These are phyloP conservation scores for Chelonus insularis DNA, from an alignment of 1,140 invertebrate genomes.

Conservation along the genomic window DNA sequence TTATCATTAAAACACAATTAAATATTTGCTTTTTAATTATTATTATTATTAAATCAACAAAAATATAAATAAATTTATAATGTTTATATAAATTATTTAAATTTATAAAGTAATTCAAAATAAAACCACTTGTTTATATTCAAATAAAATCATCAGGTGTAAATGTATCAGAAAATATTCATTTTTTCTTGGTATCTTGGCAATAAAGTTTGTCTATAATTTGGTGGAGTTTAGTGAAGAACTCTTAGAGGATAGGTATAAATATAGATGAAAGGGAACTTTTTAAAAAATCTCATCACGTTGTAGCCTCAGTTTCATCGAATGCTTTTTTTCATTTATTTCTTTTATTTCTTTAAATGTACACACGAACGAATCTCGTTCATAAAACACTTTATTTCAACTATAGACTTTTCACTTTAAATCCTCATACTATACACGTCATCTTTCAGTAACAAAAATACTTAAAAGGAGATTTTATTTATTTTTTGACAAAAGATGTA, in stretches of 20 bases:
- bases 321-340: not conserved
- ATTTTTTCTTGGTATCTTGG: not conserved
- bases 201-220: too few species aligned
- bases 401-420: not conserved
- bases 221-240: not conserved
- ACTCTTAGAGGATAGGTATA: not conserved
- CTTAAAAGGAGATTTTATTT: not conserved
- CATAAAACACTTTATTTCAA: not conserved
- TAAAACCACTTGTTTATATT: too few species aligned
- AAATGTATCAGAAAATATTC: not conserved
- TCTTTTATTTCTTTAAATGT: not conserved
- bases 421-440: not conserved
- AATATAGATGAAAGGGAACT: not conserved
- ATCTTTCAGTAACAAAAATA: not conserved
- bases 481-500: not conserved
- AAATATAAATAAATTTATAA: too few species aligned
- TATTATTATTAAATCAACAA: too few species aligned
- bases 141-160: not conserved
- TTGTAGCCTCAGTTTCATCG: conserved; percentile 1
- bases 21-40: too few species aligned
- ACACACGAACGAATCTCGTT: conserved; percentile 6
- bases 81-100: too few species aligned
- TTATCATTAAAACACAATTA: too few species aligned
- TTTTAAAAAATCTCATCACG: conserved; percentile 8
- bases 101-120: too few species aligned